Evolutionary conservation across 1,140 invertebrate species (phyloP), one percentile per base, ranked within the genome.

Genomic region (Drosophila sulfurigaster): DNA sequence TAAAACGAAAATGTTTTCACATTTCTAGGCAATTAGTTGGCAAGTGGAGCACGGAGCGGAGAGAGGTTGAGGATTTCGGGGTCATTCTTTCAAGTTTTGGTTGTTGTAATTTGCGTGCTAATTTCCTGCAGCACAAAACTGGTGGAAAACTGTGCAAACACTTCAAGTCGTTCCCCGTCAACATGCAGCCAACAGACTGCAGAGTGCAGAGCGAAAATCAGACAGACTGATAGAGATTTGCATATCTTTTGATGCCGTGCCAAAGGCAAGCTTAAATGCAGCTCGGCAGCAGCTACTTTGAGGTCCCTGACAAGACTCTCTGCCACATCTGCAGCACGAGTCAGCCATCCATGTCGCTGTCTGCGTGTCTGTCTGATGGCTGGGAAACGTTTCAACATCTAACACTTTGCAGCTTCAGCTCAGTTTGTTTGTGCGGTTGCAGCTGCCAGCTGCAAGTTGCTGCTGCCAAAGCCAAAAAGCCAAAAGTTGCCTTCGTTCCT

Each of bases 41-140:
- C 48, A 5, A 15, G 13, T 4, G n/a, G 35, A 4, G 15, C 1
- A 15, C 4, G 10, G 25, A 4, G 0, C 20, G 20, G 3, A 25
- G 3, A 3, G 20, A 25, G 3, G 25, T 28, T 10, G 30, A 7
- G 16, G 6, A 8, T 35, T 28, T 6, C 38, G 30, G 51, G 41
- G 48, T 71, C 6, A 52, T 32, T 68, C 72, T 3, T 7, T 0
- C 8, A 25, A 5, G n/a, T n/a, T 13, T 28, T 51, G 51, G 38
- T 70, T 58, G 66, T 72, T 72, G 80, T 68, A 82, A 87, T 78
- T 88, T 88, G 80, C 64, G 66, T 89, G 83, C 85, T 89, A 89
- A 88, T 89, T 83, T 88, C 70, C 59, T 75, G 74, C 49, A 66
- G 20, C 80, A 67, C 59, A 75, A 57, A 74, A 75, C 71, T 72